These are phyloP conservation scores for Erebia aethiops DNA, from an alignment of 2,888 invertebrate species.

Conservation along the genomic window DNA sequence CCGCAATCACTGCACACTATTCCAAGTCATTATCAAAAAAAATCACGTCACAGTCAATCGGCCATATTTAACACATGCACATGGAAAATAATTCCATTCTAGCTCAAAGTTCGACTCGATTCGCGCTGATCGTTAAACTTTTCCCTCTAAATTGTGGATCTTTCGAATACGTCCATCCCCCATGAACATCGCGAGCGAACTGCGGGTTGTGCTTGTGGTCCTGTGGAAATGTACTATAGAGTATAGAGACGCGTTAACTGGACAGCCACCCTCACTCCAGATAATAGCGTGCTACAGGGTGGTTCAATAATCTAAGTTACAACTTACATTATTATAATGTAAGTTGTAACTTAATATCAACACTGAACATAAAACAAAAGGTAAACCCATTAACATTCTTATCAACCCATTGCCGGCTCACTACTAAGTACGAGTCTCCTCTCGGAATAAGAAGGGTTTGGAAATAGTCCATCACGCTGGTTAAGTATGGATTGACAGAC, in stretches of 20 bases:
- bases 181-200: slow-evolving; percentile 53
- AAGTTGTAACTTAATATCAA: too few species aligned
- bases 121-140: slow-evolving; percentile 57
- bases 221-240: slow-evolving; percentile 3
- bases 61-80: slow-evolving; percentile 47
- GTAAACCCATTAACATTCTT: too few species aligned
- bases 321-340: slow-evolving; percentile 21
- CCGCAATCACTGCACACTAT: slow-evolving; percentile 48
- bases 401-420: too few species aligned
- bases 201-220: slow-evolving; percentile 47
- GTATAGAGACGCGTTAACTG: slow-evolving; percentile 16
- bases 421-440: too few species aligned
- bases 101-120: not conserved
- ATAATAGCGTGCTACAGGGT: slow-evolving; percentile 41
- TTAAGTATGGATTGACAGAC: too few species aligned
- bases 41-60: slow-evolving; percentile 25
- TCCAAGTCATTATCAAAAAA: slow-evolving; percentile 43
- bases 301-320: too few species aligned
- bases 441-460: too few species aligned
- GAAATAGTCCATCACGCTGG: too few species aligned
- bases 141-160: slow-evolving; percentile 59
- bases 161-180: slow-evolving; percentile 49
- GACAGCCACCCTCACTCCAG: slow-evolving; percentile 34
- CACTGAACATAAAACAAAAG: too few species aligned
- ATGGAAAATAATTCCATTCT: slow-evolving; percentile 32